Percentiles rank a stretch among this genome's conserved stretches.
Evolutionary conservation across 2,888 invertebrate species (phyloP).

Genomic region (Ptilodon capucinus): DNA sequence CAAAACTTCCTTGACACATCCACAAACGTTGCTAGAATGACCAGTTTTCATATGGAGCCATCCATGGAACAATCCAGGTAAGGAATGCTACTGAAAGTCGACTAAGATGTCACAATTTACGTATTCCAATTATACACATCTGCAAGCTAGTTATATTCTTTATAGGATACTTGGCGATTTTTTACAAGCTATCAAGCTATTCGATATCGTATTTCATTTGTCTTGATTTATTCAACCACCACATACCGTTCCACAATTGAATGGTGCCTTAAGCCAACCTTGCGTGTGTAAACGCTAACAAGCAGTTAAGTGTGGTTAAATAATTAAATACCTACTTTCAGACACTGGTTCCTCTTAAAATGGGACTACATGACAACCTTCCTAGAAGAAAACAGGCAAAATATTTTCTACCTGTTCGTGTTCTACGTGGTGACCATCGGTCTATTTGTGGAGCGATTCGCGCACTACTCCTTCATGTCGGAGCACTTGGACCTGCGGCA

Average conservation of each 20-base stretch:
- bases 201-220: no score
- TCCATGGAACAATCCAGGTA: conserved; percentile 86
- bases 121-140: no score
- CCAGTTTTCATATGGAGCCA: conserved; percentile 95
- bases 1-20: conserved; percentile 97
- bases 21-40: conserved; percentile 97
- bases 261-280: no score
- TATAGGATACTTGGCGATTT: no score
- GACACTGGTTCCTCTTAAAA: conserved; percentile 88
- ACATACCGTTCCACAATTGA: no score
- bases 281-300: no score
- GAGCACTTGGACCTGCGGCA: conserved; percentile 97
- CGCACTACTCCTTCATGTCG: conserved; percentile 97
- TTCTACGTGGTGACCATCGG: conserved; percentile 97
- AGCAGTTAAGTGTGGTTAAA: no score
- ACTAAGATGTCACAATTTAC: background rate
- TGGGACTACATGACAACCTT: conserved; percentile 95
- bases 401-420: conserved; percentile 96
- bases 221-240: no score
- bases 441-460: conserved; percentile 96
- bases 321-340: conserved; percentile 42
- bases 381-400: conserved; percentile 97
- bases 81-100: background rate
- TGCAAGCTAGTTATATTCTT: no score
- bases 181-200: no score